A percentile compares a stretch with the other conserved stretches of the same genome.
Conservation (phyloP, 2,797 vertebrate species). For the Sitta carolinensis region DNA sequence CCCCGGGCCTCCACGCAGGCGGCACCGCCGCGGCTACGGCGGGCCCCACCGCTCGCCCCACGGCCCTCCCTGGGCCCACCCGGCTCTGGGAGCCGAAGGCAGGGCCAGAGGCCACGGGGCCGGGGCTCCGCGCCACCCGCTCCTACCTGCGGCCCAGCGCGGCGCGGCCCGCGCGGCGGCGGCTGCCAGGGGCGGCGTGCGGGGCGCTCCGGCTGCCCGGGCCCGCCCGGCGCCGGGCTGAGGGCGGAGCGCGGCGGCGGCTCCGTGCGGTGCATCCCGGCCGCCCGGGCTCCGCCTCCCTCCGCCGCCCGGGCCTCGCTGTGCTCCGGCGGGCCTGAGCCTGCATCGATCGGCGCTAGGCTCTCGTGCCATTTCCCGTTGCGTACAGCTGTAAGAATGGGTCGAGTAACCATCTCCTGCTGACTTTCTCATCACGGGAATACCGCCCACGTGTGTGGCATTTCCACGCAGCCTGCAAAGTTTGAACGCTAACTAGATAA, state of each 20-base stretch:
- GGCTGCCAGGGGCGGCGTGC: too few species aligned
- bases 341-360: accelerated
- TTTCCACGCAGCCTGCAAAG: background rate
- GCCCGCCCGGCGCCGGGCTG: background rate
- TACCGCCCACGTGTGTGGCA: accelerated
- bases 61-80: too few species aligned
- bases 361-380: accelerated
- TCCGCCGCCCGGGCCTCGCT: accelerated
- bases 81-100: too few species aligned
- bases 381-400: too few species aligned
- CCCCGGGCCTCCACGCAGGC: background rate
- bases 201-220: background rate
- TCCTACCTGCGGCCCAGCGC: background rate
- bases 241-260: background rate
- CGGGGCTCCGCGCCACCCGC: accelerated
- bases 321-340: too few species aligned
- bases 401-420: too few species aligned
- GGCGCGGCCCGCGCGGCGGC: too few species aligned
- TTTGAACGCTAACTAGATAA: background rate
- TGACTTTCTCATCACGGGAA: background rate
- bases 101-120: background rate
- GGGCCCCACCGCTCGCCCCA: too few species aligned
- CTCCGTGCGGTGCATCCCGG: background rate
- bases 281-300: background rate
- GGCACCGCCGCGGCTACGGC: too few species aligned